Evolutionary conservation across 64 coral and sea anemone species (phyloP).

Genomic region (Dendrophyllia cribrosa): DNA sequence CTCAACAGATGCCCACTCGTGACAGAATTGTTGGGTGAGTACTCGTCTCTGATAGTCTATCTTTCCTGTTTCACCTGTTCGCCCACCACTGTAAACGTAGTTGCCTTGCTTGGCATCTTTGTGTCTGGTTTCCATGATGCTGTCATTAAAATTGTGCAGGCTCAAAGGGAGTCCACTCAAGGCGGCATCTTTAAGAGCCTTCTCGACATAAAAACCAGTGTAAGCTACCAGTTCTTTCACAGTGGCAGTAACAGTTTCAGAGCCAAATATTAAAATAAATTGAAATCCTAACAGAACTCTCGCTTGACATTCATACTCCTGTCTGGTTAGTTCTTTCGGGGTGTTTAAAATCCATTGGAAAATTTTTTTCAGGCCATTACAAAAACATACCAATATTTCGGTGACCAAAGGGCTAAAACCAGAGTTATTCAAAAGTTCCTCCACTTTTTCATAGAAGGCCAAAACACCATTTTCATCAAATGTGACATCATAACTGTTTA

Average conservation of each 20-base stretch:
- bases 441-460: constrained; percentile 40
- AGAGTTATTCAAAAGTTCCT: constrained; percentile 49
- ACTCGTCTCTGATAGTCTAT: constrained; percentile 26
- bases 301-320: neutral
- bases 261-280: constrained; percentile 45
- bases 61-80: constrained; percentile 18
- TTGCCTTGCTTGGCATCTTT: constrained; percentile 40
- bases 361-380: neutral
- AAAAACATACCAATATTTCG: constrained; percentile 42
- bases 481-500: constrained; percentile 35
- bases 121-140: constrained; percentile 52
- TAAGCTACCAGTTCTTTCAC: constrained; percentile 34
- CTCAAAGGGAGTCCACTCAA: constrained; percentile 24
- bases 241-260: constrained; percentile 50
- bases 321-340: constrained; percentile 9
- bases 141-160: constrained; percentile 31
- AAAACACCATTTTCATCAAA: constrained; percentile 58
- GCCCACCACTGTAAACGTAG: constrained; percentile 43
- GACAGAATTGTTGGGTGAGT: constrained; percentile 44
- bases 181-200: constrained; percentile 39
- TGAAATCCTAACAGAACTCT: constrained; percentile 50
- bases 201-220: constrained; percentile 12
- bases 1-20: constrained; percentile 31
- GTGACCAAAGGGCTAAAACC: constrained; percentile 21
- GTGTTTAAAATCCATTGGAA: neutral